Evolutionary conservation across 1,140 invertebrate species (phyloP).

Genomic region (Sipha flava): DNA sequence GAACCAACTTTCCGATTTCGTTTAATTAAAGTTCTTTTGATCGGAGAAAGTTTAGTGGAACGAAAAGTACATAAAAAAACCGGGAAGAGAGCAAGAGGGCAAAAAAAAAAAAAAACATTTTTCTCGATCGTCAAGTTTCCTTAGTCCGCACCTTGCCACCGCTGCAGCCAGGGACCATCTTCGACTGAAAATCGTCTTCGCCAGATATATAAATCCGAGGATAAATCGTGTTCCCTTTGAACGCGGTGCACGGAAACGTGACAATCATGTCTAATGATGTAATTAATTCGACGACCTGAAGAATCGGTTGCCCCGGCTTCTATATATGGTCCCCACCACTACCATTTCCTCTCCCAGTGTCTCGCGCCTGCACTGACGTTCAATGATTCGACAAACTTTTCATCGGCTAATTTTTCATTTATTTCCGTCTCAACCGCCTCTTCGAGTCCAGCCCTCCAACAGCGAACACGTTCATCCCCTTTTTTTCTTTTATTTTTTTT

Average conservation of each 20-base stretch:
- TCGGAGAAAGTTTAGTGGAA: slow-evolving; percentile 19
- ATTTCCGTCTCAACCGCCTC: slow-evolving; percentile 26
- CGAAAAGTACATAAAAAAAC: not conserved
- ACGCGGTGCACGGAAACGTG: not conserved
- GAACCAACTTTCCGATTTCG: slow-evolving; percentile 16
- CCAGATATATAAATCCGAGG: not conserved
- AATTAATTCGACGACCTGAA: slow-evolving; percentile 31
- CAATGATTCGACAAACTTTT: slow-evolving; percentile 33
- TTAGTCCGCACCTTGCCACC: not conserved
- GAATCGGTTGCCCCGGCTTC: slow-evolving; percentile 1
- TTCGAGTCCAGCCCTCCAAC: not conserved
- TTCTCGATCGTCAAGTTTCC: slow-evolving; percentile 10
- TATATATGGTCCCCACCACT: not conserved
- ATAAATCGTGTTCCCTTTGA: slow-evolving; percentile 13
- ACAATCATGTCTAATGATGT: slow-evolving; percentile 32
- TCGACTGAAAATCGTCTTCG: not conserved
- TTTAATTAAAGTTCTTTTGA: slow-evolving; percentile 32
- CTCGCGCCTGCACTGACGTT: not conserved
- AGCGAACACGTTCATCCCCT: not conserved
- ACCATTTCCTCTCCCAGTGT: not conserved
- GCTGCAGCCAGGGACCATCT: not conserved
- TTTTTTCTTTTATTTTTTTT: not conserved
- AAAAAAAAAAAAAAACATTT: slow-evolving; percentile 19
- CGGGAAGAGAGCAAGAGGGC: not conserved
- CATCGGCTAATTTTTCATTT: slow-evolving; percentile 30